Percentiles rank a stretch among this genome's conserved stretches.
Conservation (phyloP, 2,888 invertebrate genomes). For the Teinopalpus imperialis region DNA sequence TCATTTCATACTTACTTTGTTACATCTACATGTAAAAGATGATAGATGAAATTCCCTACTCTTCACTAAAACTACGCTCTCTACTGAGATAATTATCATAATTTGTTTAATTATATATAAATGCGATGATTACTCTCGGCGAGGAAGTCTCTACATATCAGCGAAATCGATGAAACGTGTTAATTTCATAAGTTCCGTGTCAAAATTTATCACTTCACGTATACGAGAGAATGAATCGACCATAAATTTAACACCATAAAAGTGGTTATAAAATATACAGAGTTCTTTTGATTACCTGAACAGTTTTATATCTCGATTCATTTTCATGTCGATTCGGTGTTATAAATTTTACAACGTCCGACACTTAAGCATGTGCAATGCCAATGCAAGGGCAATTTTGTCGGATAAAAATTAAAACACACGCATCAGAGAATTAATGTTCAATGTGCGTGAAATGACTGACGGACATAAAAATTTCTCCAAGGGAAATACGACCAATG, state of each 20-base stretch:
- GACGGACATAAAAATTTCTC: constrained; percentile 70
- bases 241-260: constrained; percentile 60
- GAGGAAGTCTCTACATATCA: constrained; percentile 3
- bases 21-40: no score
- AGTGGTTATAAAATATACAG: constrained; percentile 55
- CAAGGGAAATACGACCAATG: constrained; percentile 52
- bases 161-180: constrained; percentile 31
- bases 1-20: no score
- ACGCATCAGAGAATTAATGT: constrained; percentile 43
- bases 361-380: constrained; percentile 53
- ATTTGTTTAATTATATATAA: no score
- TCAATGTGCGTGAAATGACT: constrained; percentile 77
- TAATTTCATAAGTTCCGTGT: constrained; percentile 46
- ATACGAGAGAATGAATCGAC: constrained; percentile 48
- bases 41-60: no score
- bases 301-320: constrained; percentile 48
- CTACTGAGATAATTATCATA: no score
- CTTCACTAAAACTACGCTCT: no score
- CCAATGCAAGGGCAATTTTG: constrained; percentile 54
- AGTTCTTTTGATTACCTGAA: constrained; percentile 59
- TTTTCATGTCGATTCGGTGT: constrained; percentile 43
- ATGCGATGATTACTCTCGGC: no score
- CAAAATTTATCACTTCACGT: constrained; percentile 55
- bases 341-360: constrained; percentile 55
- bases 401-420: constrained; percentile 57